Base-by-base conservation (phyloP, 1,140 invertebrate genomes). In the Drosophila kanapiae region DNA sequence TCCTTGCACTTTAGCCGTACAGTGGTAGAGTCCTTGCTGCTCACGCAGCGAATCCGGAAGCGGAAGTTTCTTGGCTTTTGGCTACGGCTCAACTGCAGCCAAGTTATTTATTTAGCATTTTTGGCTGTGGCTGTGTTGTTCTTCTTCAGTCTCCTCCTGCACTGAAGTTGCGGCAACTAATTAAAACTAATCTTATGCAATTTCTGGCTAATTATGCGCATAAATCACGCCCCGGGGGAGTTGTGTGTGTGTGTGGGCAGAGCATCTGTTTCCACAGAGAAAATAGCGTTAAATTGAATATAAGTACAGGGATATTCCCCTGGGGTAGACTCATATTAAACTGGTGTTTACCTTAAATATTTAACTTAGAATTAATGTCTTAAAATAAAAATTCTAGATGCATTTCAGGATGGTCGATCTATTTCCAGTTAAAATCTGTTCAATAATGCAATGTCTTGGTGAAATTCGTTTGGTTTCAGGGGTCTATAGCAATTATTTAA, bases 151-250 rank as follows among this genome's bases (percentile, higher is more conserved):
- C 23, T 23, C 23, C 23, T 23, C 23, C 31, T 35, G 16, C 18
- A 23, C 43, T 37, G 64, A 57, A 75, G 61, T 74, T 75, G 31
- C 43, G 31, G 13, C 57, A 68, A 60, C 62, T 85, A 85, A 84
- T 85, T 84, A 84, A 85, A 85, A 85, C 65, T 80, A 80, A 85
- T 84, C 65, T 80, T 56, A 57, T 56, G 63, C 58, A 68, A 64
- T 84, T 80, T 76, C 43, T 42, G 35, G 47, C 60, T 80, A 59
- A 80, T 64, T 84, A 51, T 57, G 49, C 16, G 33, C 64, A 80
- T 80, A 70, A 61, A 69, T 65, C 45, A 45, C 53, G 38, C 70
- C 37, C 33, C 23, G 43, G 51, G 35, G 31, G 29, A 38, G 53
- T 23, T 33, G 9, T 8, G 11, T 37, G 33, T 16, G 38, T 40